A percentile compares a stretch with the other conserved stretches of the same genome.
Evolutionary conservation across 1,140 invertebrate species (phyloP).

Genomic region (Lordiphosa mommai): DNA sequence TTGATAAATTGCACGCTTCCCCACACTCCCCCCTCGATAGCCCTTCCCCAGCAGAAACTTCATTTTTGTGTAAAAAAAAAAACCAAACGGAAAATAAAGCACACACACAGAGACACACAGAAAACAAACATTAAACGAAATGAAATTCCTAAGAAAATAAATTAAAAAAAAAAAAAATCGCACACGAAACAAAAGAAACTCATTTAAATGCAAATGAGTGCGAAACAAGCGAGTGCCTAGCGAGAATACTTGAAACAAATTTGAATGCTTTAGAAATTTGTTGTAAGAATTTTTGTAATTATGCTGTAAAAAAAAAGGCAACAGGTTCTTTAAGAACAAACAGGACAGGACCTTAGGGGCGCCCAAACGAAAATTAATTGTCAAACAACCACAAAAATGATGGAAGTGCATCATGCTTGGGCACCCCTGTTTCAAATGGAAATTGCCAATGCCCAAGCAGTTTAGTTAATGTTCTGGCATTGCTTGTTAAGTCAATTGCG

Average conservation of each 20-base stretch:
- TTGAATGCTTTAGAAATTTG: constrained; percentile 7
- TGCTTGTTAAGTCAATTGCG: constrained; percentile 66
- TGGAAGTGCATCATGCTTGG: too few relatives aligned
- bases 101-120: constrained; percentile 6
- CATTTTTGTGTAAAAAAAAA: too few relatives aligned
- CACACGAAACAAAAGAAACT: constrained; percentile 40
- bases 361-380: too few relatives aligned
- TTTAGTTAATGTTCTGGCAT: constrained; percentile 21
- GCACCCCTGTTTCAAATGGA: too few relatives aligned
- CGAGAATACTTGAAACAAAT: constrained; percentile 9
- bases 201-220: constrained; percentile 59
- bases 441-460: background rate
- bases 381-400: too few relatives aligned
- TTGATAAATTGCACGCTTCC: constrained; percentile 7
- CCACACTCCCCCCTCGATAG: too few relatives aligned
- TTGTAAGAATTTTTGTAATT: constrained; percentile 6
- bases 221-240: constrained; percentile 17
- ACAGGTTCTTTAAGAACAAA: too few relatives aligned
- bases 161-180: constrained; percentile 37
- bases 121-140: constrained; percentile 39
- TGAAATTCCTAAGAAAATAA: constrained; percentile 45
- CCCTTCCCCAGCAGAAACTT: too few relatives aligned
- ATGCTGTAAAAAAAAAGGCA: too few relatives aligned
- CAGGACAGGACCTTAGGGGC: too few relatives aligned
- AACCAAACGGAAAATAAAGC: background rate